These are phyloP conservation scores for Anoplophora glabripennis DNA, from an alignment of 1,140 invertebrate genomes.

Conservation along the genomic window DNA sequence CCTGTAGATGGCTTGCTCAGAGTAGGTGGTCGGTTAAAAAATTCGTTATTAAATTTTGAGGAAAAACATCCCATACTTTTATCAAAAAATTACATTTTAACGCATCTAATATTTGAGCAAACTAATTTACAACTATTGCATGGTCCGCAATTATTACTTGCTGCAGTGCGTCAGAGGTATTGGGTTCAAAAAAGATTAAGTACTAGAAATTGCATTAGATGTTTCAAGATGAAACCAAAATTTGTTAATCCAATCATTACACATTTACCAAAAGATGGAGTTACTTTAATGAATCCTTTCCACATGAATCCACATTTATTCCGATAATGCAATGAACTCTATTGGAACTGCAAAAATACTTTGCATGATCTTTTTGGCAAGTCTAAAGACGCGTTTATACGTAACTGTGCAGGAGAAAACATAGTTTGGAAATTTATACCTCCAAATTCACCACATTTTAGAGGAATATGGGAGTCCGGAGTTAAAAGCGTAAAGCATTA, in stretches of 20 bases:
- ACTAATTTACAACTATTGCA: too few relatives aligned
- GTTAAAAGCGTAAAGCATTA: conserved; percentile 34
- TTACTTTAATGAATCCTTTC: conserved; percentile 33
- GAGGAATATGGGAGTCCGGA: conserved; percentile 27
- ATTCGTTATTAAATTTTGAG: too few relatives aligned
- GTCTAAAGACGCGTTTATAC: conserved; percentile 39
- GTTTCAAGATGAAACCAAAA: conserved; percentile 7
- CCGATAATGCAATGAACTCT: conserved; percentile 40
- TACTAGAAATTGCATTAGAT: conserved; percentile 19
- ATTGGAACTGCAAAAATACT: conserved; percentile 19
- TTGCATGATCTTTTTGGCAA: conserved; percentile 14
- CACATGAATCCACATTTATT: conserved; percentile 25
- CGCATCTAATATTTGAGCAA: too few relatives aligned
- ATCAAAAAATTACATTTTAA: too few relatives aligned
- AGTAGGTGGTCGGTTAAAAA: too few relatives aligned
- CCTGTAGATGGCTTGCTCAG: too few relatives aligned
- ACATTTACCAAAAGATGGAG: not conserved
- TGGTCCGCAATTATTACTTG: too few relatives aligned
- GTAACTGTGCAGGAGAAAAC: conserved; percentile 41
- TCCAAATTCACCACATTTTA: conserved; percentile 25
- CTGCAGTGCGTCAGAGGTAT: too few relatives aligned
- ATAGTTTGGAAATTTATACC: conserved; percentile 36
- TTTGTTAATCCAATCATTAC: conserved; percentile 19
- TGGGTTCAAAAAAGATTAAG: conserved; percentile 18
- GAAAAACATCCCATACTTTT: too few relatives aligned